Evolutionary conservation across 2,113 vertebrate species (phyloP).

Genomic region (Perognathus longimembris): DNA sequence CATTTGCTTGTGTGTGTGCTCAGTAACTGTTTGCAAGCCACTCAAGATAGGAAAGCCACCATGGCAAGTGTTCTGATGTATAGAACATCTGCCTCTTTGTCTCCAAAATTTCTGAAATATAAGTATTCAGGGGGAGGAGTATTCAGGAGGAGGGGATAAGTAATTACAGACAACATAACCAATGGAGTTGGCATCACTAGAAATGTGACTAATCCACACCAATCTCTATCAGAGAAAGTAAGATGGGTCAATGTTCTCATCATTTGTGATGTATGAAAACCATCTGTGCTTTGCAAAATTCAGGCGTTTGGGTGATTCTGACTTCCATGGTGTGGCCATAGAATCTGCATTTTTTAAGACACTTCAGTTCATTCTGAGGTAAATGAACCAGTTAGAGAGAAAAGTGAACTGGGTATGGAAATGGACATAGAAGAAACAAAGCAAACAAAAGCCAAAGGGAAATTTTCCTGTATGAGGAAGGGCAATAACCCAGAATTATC

Average conservation of each 20-base stretch:
- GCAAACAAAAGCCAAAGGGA: background rate
- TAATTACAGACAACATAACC: background rate
- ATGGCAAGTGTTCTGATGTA: background rate
- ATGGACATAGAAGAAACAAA: background rate
- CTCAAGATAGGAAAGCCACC: background rate
- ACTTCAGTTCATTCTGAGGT: background rate
- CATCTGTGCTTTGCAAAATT: background rate
- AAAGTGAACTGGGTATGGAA: background rate
- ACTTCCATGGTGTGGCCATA: background rate
- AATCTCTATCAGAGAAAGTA: no score
- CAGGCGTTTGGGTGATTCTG: background rate
- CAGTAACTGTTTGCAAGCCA: background rate
- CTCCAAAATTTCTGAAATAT: background rate
- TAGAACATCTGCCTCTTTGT: background rate
- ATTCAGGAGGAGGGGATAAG: no score
- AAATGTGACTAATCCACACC: background rate
- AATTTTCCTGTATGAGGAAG: background rate
- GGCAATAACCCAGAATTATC: background rate
- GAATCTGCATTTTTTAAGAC: constrained; percentile 1
- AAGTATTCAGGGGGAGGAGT: no score
- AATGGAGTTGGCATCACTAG: background rate
- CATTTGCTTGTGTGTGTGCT: background rate
- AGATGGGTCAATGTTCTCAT: background rate
- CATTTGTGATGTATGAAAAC: background rate
- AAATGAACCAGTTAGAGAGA: background rate